Conservation (phyloP, 1,140 invertebrate species). For the Sminthurinus signatus region DNA sequence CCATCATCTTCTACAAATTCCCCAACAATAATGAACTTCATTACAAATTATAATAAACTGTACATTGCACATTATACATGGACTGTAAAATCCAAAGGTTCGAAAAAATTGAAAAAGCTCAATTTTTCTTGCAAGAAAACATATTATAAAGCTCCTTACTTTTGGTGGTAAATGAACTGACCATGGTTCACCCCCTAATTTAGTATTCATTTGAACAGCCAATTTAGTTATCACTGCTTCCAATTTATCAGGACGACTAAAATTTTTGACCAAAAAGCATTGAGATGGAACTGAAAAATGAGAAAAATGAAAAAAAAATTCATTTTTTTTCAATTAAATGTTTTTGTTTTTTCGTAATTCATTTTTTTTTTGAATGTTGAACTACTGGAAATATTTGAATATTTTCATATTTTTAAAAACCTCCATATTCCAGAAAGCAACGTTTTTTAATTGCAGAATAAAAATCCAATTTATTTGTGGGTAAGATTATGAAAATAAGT, state of each 20-base stretch:
- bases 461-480: slow-evolving; percentile 61
- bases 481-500: slow-evolving; percentile 60
- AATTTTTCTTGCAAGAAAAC: no score
- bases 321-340: no score
- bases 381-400: no score
- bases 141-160: slow-evolving; percentile 44
- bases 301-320: no score
- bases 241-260: slow-evolving; percentile 42
- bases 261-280: slow-evolving; percentile 16
- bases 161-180: slow-evolving; percentile 59
- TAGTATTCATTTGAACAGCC: slow-evolving; percentile 67
- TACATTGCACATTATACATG: no score
- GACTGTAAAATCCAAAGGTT: no score
- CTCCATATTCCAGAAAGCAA: slow-evolving; percentile 60
- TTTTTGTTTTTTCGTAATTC: no score
- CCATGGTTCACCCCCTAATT: slow-evolving; percentile 84
- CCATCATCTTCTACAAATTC: slow-evolving; percentile 58
- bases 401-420: no score
- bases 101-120: no score
- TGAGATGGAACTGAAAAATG: slow-evolving; percentile 27
- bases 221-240: slow-evolving; percentile 54
- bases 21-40: no score
- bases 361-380: no score
- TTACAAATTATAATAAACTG: no score
- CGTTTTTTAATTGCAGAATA: slow-evolving; percentile 82